Conservation (phyloP, 2,888 invertebrate species). For the Nephrotoma appendiculata region DNA sequence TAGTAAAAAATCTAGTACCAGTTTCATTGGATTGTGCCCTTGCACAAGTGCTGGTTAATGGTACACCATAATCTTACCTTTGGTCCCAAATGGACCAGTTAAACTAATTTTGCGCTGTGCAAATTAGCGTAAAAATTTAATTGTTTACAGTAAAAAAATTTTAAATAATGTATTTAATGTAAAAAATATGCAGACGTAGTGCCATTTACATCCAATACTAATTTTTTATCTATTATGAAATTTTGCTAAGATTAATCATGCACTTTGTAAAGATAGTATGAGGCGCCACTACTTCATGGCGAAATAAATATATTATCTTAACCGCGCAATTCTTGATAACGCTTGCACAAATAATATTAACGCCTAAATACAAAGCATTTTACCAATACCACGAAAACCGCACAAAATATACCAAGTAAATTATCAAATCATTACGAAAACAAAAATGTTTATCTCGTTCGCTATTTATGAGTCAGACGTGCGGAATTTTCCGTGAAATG, state of each 20-base stretch:
- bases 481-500: background rate
- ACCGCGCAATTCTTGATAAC: background rate
- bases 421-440: background rate
- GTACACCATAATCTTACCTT: too few species aligned
- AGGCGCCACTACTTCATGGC: background rate
- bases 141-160: too few species aligned
- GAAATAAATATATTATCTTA: background rate
- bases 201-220: too few species aligned
- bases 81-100: too few species aligned
- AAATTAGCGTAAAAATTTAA: too few species aligned
- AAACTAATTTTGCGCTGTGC: too few species aligned
- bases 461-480: background rate
- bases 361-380: background rate
- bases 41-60: too few species aligned
- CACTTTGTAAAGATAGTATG: background rate
- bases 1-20: too few species aligned
- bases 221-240: too few species aligned
- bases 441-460: background rate
- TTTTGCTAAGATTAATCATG: background rate
- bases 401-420: background rate
- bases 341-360: background rate
- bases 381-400: background rate
- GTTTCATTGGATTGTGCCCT: too few species aligned
- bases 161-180: too few species aligned
- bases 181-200: too few species aligned